Evolutionary conservation across 2,888 invertebrate genomes (phyloP), one percentile per base, ranked within the genome.

Genomic region (Slavum lentiscoides): DNA sequence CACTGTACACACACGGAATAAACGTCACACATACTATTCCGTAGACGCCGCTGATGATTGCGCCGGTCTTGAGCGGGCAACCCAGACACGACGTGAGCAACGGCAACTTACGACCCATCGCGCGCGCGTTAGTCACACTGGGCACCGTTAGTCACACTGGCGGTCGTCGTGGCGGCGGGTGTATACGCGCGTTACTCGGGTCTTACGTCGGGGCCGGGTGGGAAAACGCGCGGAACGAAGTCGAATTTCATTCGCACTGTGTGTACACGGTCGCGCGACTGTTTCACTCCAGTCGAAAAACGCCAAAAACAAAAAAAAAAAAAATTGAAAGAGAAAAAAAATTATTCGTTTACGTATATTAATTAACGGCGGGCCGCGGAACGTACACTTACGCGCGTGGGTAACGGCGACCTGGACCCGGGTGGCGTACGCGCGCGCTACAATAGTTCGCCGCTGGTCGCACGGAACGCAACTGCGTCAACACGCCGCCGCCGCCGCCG

Each of bases 31-130:
- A 13, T 87, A 94, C 88, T 85, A 94, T 92, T 83, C 93, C 93
- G 83, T 91, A 88, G 58, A 90, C 85, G 74, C 92, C 94, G 23
- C 91, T 91, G 85, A 93, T 89, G 70, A 94, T 88, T 1, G 94
- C 91, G 8, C 94, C 94, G 9, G 91, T 90, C 83, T 92, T 89
- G 19, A 94, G 89, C 23, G 93, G 91, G 74, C 90, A 91, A 85
- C 92, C 93, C 73, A 91, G 88, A 85, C 93, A 94, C 85, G 92
- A 94, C 82, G 89, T 88, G 84, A 90, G 89, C 70, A 94, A 86
- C 55, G 77, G 77, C 19, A 80, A 70, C 55, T 72, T 80, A 15
- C 62, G 92, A 86, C 84, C 82, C 70, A 70, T 80, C 30, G 43
- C 21, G 21, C n/a, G n/a, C n/a, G n/a, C n/a, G n/a, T n/a, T n/a